Evolutionary conservation across 2,113 vertebrate species (phyloP), one percentile per base, ranked within the genome.

Genomic region (Echinops telfairi): DNA sequence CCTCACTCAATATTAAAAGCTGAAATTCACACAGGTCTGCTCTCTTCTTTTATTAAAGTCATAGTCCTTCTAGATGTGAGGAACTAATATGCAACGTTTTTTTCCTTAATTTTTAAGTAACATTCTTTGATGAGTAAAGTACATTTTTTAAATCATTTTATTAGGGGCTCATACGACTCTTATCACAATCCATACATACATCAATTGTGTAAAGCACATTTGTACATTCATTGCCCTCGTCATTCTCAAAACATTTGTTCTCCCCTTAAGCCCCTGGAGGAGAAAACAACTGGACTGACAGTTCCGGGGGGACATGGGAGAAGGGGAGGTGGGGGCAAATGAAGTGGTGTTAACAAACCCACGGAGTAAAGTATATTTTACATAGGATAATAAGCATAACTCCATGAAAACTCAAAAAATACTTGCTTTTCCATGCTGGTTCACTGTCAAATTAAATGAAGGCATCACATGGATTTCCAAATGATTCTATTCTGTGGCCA

Each of bases 391-490:
- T 76, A 27, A 83, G 1, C 73, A 29, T 73, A 88, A 76, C 90
- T 95, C 78, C 47, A 80, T 76, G 77, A 80, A 90, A 89, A 84
- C 53, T 93, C 19, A 70, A 38, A 90, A 75, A 81, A 88, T 33
- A 60, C 1, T 17, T 60, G 11, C 0, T 71, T 17, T 8, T 38
- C 43, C 8, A 2, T 36, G 19, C 70, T 53, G 25, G n/a, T 91
- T 93, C 91, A 86, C 27, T 81, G 87, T 93, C 75, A 95, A 83
- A 89, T 60, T 92, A 89, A 96, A 93, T 73, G 75, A 92, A 91
- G 81, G n/a, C 73, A 95, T 85, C 91, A 95, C 90, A 90, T 95
- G 40, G 82, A 85, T 91, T 96, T 95, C 33, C 31, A 33, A 92
- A 83, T 68, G 82, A 89, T 90, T 85, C 64, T 95, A 40, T 94